A percentile compares a stretch with the other conserved stretches of the same genome.
phyloP scores from a whole-genome alignment of 2,113 vertebrate species.

The Zapus hudsonius region DNA sequence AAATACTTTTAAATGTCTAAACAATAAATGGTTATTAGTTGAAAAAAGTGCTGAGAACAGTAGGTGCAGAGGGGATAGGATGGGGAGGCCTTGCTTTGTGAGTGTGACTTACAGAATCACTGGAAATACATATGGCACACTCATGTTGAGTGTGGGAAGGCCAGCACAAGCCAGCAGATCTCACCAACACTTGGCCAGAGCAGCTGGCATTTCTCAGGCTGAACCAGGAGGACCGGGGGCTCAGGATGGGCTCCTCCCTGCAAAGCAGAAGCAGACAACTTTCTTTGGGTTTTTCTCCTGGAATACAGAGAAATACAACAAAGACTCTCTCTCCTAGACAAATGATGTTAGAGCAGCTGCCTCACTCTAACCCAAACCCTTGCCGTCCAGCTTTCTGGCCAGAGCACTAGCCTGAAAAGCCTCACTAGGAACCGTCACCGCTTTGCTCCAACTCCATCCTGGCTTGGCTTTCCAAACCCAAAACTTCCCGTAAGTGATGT shows the following conservation, averaged over 20 bases:
- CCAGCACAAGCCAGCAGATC: fast-evolving
- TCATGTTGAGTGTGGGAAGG: not conserved
- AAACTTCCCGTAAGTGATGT: constrained; percentile 12
- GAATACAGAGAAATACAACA: not conserved
- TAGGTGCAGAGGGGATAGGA: not conserved
- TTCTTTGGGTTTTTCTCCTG: not conserved
- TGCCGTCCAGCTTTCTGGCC: not conserved
- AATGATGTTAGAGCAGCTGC: not conserved
- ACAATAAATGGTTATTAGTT: too few relatives aligned
- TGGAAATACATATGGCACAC: not conserved
- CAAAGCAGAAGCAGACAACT: not conserved
- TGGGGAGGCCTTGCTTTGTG: not conserved
- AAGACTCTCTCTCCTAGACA: not conserved
- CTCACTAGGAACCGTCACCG: not conserved
- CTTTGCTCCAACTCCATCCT: not conserved
- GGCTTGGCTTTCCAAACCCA: not conserved
- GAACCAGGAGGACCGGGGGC: not conserved
- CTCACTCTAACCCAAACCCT: fast-evolving
- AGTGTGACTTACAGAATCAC: not conserved
- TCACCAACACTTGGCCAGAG: not conserved
- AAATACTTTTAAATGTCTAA: too few relatives aligned
- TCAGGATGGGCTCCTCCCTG: fast-evolving
- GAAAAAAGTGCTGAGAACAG: not conserved
- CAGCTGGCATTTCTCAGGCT: not conserved
- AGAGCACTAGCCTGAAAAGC: not conserved